Conservation (phyloP, 2,797 vertebrate genomes). For the Aplochiton taeniatus region DNA sequence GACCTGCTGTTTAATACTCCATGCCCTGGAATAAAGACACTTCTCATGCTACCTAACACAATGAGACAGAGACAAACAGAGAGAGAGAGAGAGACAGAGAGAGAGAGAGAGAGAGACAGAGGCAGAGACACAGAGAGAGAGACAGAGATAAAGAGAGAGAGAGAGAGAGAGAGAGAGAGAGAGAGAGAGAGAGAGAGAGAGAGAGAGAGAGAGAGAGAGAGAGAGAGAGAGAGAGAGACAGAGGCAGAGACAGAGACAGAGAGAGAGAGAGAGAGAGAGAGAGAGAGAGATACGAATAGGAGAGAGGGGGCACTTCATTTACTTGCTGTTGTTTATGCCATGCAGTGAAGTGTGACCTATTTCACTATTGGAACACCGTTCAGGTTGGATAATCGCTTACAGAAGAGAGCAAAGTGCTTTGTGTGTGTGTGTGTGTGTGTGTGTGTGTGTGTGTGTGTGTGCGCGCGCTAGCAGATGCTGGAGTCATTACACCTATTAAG, state of each 20-base stretch:
- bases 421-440: too few relatives aligned
- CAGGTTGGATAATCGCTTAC: slow-evolving; percentile 30
- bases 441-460: background rate
- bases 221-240: too few relatives aligned
- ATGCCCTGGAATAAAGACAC: background rate
- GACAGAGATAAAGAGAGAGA: too few relatives aligned
- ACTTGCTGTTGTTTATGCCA: slow-evolving; percentile 37
- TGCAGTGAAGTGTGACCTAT: slow-evolving; percentile 14
- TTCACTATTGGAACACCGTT: slow-evolving; percentile 23
- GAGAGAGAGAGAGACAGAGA: slow-evolving; percentile 1
- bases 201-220: too few relatives aligned
- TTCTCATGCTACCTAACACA: slow-evolving; percentile 10
- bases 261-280: too few relatives aligned
- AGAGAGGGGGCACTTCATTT: too few relatives aligned
- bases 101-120: too few relatives aligned
- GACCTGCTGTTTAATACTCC: slow-evolving; percentile 15
- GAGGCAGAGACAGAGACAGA: too few relatives aligned
- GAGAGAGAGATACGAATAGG: too few relatives aligned
- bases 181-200: too few relatives aligned
- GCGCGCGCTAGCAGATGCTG: slow-evolving; percentile 21
- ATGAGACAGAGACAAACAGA: slow-evolving; percentile 2
- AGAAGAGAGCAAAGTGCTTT: slow-evolving; percentile 9
- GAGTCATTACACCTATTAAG: slow-evolving; percentile 22
- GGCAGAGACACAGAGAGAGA: too few relatives aligned
- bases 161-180: too few relatives aligned